Evolutionary conservation across 1,140 invertebrate genomes (phyloP).

Genomic region (Heliconius eleuchia): DNA sequence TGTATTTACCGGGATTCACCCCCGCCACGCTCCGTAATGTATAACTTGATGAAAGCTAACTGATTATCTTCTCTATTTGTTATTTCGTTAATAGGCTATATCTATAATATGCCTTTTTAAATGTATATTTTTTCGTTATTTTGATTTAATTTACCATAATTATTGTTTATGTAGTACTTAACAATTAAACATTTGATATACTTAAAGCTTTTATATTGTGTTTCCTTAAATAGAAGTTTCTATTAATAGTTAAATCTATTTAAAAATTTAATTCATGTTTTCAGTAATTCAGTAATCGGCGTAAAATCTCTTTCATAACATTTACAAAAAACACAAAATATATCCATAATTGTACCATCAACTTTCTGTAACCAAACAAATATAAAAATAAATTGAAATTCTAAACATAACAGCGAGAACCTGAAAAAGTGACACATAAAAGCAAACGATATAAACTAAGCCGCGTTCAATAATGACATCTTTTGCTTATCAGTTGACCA

Average conservation of each 20-base stretch:
- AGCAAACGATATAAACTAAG: slow-evolving; percentile 68
- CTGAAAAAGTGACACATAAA: slow-evolving; percentile 40
- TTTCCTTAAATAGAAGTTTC: no score
- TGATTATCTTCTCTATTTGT: slow-evolving; percentile 54
- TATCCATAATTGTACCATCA: neutral
- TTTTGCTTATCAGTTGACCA: slow-evolving; percentile 81
- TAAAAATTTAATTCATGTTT: no score
- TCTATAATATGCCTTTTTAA: neutral
- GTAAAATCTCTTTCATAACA: no score
- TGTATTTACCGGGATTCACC: slow-evolving; percentile 50
- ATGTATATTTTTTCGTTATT: neutral
- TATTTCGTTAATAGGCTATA: slow-evolving; percentile 28
- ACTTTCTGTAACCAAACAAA: neutral
- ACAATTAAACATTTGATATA: no score
- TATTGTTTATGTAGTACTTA: no score
- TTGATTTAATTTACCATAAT: neutral
- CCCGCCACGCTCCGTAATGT: slow-evolving; percentile 54
- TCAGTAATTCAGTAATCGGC: no score
- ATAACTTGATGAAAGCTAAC: slow-evolving; percentile 66
- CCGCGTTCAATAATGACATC: slow-evolving; percentile 70
- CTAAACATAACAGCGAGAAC: neutral
- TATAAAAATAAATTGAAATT: neutral
- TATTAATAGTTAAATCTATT: no score
- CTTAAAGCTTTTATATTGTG: no score
- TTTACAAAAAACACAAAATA: no score